A percentile compares a stretch with the other conserved stretches of the same genome.
phyloP scores from a whole-genome alignment of 2,113 vertebrate species.

The Lycocorax pyrrhopterus region DNA sequence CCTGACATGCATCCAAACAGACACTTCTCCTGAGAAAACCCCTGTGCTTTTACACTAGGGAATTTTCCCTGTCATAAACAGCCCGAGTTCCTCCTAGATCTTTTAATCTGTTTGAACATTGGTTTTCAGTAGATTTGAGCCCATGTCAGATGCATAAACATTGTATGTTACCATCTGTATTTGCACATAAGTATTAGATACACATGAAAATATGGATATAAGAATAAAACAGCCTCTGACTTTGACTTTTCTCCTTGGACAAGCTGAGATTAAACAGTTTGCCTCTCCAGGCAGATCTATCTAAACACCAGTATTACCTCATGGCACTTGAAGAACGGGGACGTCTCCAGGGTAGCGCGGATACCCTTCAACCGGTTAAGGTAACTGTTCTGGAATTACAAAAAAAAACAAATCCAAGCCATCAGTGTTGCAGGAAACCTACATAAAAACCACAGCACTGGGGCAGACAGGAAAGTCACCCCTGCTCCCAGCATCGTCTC shows the following conservation, averaged over 20 bases:
- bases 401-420: not conserved
- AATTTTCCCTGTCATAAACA: not conserved
- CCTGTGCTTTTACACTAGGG: not conserved
- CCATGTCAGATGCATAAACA: not conserved
- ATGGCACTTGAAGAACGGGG: constrained; percentile 91
- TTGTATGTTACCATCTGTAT: not conserved
- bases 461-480: not conserved
- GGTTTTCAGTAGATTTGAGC: not conserved
- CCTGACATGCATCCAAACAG: not conserved
- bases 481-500: not conserved
- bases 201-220: not conserved
- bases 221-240: not conserved
- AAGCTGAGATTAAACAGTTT: not conserved
- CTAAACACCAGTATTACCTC: constrained; percentile 77
- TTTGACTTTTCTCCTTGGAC: not conserved
- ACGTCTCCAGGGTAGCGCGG: constrained; percentile 82
- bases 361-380: constrained; percentile 86
- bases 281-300: not conserved
- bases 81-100: not conserved
- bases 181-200: not conserved
- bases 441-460: not conserved
- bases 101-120: not conserved
- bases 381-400: constrained; percentile 80
- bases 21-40: not conserved
- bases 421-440: not conserved